phyloP scores from a whole-genome alignment of 2,888 invertebrate species.

The Heliconius sara region DNA sequence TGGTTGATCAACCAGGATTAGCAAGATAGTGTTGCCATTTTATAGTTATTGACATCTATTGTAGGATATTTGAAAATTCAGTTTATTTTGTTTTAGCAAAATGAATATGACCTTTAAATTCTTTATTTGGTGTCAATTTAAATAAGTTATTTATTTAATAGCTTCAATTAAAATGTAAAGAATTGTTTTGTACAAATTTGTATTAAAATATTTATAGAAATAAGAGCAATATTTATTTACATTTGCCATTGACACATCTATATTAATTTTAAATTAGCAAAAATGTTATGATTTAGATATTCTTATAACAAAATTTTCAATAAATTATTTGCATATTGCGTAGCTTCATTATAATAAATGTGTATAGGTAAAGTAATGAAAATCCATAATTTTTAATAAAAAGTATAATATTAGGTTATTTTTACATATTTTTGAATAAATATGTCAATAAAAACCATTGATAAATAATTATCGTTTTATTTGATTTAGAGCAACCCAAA shows the following conservation, averaged over 20 bases:
- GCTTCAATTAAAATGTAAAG: background rate
- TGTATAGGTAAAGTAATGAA: no score
- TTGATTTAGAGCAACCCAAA: background rate
- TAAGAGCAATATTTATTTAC: background rate
- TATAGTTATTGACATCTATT: background rate
- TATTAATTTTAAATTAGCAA: background rate
- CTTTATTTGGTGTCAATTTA: background rate
- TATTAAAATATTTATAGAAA: constrained; percentile 2
- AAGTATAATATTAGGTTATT: background rate
- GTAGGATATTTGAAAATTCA: background rate
- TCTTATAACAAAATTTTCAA: no score
- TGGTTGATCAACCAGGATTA: background rate
- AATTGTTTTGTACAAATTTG: constrained; percentile 4
- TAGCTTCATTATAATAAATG: no score
- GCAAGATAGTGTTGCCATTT: background rate
- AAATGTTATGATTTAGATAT: no score
- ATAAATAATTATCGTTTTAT: background rate
- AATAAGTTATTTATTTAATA: background rate
- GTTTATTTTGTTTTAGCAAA: constrained; percentile 1
- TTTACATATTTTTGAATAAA: constrained; percentile 14
- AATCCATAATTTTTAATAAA: no score
- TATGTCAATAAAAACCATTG: background rate
- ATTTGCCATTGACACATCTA: background rate
- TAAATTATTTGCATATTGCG: no score
- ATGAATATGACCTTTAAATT: background rate